Conservation (phyloP, 2,888 invertebrate genomes). For the Tetramorium bicarinatum region DNA sequence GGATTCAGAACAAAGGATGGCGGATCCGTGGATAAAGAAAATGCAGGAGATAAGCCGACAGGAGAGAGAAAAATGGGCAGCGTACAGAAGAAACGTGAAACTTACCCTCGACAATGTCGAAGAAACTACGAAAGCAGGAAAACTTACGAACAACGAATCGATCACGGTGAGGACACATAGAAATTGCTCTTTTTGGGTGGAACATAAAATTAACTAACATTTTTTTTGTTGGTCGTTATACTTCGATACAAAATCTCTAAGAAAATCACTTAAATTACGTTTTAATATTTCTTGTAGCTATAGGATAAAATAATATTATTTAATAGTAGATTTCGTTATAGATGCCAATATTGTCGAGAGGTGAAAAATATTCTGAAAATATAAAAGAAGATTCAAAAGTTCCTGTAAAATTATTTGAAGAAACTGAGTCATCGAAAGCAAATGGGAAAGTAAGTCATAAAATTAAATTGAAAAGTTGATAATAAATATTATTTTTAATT, state of each 20-base stretch:
- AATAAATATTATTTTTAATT: neutral
- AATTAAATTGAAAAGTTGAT: neutral
- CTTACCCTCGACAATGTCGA: conserved; percentile 25
- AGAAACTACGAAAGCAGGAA: conserved; percentile 35
- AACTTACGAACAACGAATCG: conserved; percentile 35
- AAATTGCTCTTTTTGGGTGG: conserved; percentile 12
- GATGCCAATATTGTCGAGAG: neutral
- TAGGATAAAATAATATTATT: neutral
- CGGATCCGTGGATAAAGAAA: conserved; percentile 66
- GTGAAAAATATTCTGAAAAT: neutral
- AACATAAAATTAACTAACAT: conserved; percentile 3
- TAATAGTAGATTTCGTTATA: neutral
- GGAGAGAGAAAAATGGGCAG: conserved; percentile 66
- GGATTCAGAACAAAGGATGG: conserved; percentile 51
- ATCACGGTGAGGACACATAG: conserved; percentile 27
- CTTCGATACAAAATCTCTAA: neutral
- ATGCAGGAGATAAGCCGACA: conserved; percentile 69
- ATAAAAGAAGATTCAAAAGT: neutral
- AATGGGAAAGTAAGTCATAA: neutral
- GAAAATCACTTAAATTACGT: neutral
- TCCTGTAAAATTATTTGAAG: neutral
- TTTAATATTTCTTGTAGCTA: neutral
- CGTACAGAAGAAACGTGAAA: conserved; percentile 37
- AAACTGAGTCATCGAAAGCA: neutral
- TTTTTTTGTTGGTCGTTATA: neutral